Conservation (phyloP, 2,797 vertebrate genomes). For the Hippopotamyrus pictus region DNA sequence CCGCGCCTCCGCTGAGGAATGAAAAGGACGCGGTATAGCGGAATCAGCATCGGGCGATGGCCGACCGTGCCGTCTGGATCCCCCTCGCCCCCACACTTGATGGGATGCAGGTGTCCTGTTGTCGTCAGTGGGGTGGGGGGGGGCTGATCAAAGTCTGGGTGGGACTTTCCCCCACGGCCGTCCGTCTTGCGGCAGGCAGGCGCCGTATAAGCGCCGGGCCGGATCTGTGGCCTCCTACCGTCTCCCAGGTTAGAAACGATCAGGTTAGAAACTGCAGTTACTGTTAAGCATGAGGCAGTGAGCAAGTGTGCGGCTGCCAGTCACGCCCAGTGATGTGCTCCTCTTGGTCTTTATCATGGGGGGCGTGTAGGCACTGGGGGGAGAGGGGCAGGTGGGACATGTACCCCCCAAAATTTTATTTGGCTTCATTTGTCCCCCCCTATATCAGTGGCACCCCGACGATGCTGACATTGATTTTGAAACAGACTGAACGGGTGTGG, state of each 20-base stretch:
- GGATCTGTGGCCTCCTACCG: background rate
- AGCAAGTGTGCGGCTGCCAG: background rate
- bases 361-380: background rate
- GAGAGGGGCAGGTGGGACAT: background rate
- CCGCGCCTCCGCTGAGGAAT: slow-evolving; percentile 11
- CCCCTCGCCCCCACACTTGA: slow-evolving; percentile 30
- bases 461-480: background rate
- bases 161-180: slow-evolving; percentile 31
- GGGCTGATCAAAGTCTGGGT: slow-evolving; percentile 42
- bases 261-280: background rate
- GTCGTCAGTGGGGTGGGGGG: slow-evolving; percentile 33
- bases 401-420: background rate
- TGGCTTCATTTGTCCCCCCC: background rate
- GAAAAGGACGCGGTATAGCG: slow-evolving; percentile 13
- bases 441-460: background rate
- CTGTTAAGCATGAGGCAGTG: background rate
- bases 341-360: too few relatives aligned
- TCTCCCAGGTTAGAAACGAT: background rate
- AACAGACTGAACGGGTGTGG: background rate
- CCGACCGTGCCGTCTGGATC: slow-evolving; percentile 19
- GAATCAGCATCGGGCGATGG: slow-evolving; percentile 31
- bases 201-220: background rate
- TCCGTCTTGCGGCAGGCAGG: background rate
- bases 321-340: background rate
- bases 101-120: slow-evolving; percentile 45